Evolutionary conservation across 2,888 invertebrate genomes (phyloP).

Genomic region (Brenthis daphne): DNA sequence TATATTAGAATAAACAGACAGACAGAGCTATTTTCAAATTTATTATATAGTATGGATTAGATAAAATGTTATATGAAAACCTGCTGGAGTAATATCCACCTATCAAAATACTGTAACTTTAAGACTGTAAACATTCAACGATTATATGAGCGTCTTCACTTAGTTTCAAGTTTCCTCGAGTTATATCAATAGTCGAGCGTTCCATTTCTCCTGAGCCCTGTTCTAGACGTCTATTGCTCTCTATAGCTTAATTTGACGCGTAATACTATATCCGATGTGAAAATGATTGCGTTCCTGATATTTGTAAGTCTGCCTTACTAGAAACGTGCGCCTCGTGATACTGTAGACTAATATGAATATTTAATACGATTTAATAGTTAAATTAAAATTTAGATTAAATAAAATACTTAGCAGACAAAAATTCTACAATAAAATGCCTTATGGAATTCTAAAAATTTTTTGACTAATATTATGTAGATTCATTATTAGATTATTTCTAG

Average conservation of each 20-base stretch:
- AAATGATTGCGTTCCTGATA: conserved; percentile 22
- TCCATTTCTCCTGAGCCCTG: conserved; percentile 35
- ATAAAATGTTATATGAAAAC: no score
- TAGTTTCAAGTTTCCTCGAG: conserved; percentile 34
- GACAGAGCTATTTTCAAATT: no score
- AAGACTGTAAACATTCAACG: conserved; percentile 3
- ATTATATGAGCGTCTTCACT: conserved; percentile 22
- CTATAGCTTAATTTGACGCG: conserved; percentile 42
- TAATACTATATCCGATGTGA: conserved; percentile 23
- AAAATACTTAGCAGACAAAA: no score
- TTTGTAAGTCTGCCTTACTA: conserved; percentile 28
- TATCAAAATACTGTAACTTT: neutral
- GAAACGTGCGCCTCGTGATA: neutral
- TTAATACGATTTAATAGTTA: neutral
- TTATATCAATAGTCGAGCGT: conserved; percentile 42
- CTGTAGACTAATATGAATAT: neutral
- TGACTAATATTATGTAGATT: no score
- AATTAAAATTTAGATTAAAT: no score
- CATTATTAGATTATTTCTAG: no score
- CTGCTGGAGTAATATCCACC: neutral
- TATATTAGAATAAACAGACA: no score
- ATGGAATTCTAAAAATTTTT: no score
- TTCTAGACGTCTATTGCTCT: conserved; percentile 39
- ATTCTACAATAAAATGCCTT: no score
- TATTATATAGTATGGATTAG: no score